phyloP scores from a whole-genome alignment of 2,113 vertebrate genomes.

The Sterrhoptilus dennistouni region DNA sequence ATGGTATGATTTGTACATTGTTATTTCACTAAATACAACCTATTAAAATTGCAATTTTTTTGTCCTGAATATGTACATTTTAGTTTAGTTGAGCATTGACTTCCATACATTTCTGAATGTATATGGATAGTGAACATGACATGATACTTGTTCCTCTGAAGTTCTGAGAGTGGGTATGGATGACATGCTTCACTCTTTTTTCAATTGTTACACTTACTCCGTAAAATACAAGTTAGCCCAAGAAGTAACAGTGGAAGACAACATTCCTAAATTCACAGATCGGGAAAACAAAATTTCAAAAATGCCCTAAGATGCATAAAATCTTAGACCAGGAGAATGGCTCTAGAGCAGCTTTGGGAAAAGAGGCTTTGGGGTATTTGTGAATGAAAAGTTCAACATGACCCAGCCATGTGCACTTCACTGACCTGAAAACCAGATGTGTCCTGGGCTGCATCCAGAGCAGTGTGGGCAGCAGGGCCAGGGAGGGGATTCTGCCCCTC shows the following conservation, averaged over 20 bases:
- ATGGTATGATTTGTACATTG: not conserved
- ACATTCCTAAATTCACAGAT: not conserved
- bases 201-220: not conserved
- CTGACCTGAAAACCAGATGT: fast-evolving
- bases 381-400: not conserved
- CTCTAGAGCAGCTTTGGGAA: not conserved
- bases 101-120: not conserved
- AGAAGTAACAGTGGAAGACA: not conserved
- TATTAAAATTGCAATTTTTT: not conserved
- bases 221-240: not conserved
- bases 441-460: not conserved
- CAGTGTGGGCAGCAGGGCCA: fast-evolving
- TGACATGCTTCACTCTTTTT: not conserved
- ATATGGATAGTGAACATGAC: not conserved
- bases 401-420: fast-evolving
- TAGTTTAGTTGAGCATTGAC: not conserved
- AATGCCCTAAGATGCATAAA: not conserved
- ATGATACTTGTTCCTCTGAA: not conserved
- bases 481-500: not conserved
- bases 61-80: not conserved
- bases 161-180: not conserved
- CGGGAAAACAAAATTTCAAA: not conserved
- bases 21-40: not conserved
- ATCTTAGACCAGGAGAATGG: not conserved
- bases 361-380: not conserved